Percentiles rank a stretch among this genome's conserved stretches.
phyloP scores from a whole-genome alignment of 1,140 invertebrate species.

The Pinna nobilis region DNA sequence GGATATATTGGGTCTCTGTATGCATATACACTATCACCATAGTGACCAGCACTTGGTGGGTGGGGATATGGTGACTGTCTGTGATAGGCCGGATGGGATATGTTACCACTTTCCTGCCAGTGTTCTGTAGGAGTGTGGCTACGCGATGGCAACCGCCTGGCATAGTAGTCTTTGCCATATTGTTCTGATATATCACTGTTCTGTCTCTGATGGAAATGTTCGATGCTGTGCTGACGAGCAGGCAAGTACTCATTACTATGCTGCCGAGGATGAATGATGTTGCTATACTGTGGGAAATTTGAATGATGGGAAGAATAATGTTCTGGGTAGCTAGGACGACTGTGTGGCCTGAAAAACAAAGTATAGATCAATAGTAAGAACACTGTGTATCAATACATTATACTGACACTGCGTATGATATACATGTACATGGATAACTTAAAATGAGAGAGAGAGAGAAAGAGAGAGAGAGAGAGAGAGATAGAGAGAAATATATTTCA shows the following conservation, averaged over 20 bases:
- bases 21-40: conserved; percentile 37
- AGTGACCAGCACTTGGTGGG: conserved; percentile 16
- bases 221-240: background rate
- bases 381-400: too few relatives aligned
- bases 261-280: conserved; percentile 20
- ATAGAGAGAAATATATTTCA: too few relatives aligned
- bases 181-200: conserved; percentile 29
- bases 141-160: background rate
- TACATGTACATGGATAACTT: too few relatives aligned
- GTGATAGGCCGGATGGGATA: background rate
- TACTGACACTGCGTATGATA: too few relatives aligned
- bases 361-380: background rate
- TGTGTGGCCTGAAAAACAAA: conserved; percentile 9
- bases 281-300: conserved; percentile 22
- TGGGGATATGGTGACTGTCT: conserved; percentile 6
- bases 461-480: too few relatives aligned
- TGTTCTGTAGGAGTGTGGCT: conserved; percentile 34
- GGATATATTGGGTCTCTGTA: conserved; percentile 43
- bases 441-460: too few relatives aligned
- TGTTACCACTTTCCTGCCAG: conserved; percentile 8
- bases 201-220: conserved; percentile 33
- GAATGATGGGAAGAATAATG: conserved; percentile 6
- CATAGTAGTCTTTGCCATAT: conserved; percentile 7
- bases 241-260: conserved; percentile 23
- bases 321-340: conserved; percentile 6